Conservation (phyloP, 2,113 vertebrate species). For the Cyprinodon brontotheroides region DNA sequence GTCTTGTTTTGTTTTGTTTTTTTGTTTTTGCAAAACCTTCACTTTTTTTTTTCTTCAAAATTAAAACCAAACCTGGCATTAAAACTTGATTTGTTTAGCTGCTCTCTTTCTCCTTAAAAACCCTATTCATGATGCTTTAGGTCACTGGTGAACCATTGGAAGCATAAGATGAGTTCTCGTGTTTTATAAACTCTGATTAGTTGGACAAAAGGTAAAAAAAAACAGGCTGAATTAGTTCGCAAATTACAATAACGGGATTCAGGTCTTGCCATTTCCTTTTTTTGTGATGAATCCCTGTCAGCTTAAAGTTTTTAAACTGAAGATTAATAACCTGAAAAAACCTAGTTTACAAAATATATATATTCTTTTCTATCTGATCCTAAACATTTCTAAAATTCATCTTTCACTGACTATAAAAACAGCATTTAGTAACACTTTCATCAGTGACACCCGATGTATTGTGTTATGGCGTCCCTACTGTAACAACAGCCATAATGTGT, state of each 20-base stretch:
- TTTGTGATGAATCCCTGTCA: neutral
- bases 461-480: constrained; percentile 11
- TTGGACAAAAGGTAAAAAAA: constrained; percentile 25
- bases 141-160: neutral
- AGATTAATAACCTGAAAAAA: no score
- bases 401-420: neutral
- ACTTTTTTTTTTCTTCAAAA: no score
- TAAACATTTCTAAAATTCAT: no score
- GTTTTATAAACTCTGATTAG: constrained; percentile 16
- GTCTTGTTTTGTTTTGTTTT: no score
- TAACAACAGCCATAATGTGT: constrained; percentile 25
- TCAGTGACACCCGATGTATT: constrained; percentile 43
- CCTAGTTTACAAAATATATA: no score
- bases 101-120: no score
- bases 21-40: no score
- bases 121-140: no score
- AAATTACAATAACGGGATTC: neutral
- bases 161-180: neutral
- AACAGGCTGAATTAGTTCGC: constrained; percentile 1
- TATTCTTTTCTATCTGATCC: no score
- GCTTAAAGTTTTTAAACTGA: no score
- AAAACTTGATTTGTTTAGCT: no score
- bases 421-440: neutral
- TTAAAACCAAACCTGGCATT: no score
- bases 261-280: neutral